Conservation (phyloP, 2,888 invertebrate genomes). For the Andrena marginata region DNA sequence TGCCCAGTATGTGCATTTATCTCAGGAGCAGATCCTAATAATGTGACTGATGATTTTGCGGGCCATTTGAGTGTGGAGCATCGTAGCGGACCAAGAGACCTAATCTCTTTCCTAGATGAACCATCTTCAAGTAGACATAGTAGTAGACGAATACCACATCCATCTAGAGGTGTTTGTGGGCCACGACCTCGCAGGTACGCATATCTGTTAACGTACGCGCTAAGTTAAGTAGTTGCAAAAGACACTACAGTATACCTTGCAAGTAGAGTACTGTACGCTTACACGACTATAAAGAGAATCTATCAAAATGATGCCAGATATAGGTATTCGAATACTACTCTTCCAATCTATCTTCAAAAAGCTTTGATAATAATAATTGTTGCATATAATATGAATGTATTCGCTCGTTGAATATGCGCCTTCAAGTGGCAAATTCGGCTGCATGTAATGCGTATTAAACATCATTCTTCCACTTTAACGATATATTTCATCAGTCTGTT, state of each 20-base stretch:
- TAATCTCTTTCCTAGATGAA: conserved; percentile 97
- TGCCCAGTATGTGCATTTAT: conserved; percentile 99
- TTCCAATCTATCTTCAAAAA: conserved; percentile 2
- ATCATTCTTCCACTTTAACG: conserved; percentile 20
- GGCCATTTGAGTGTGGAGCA: conserved; percentile 98
- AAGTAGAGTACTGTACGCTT: conserved; percentile 11
- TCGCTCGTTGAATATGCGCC: neutral
- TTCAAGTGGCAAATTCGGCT: neutral
- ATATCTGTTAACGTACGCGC: conserved; percentile 2
- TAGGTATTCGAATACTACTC: neutral
- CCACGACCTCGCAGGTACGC: conserved; percentile 90
- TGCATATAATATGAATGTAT: neutral
- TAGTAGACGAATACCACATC: conserved; percentile 93
- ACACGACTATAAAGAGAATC: neutral
- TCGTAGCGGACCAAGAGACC: conserved; percentile 94
- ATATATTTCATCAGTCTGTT: conserved; percentile 19
- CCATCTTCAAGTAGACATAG: conserved; percentile 92
- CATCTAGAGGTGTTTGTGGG: conserved; percentile 90
- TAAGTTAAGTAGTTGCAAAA: conserved; percentile 10
- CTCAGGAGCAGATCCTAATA: conserved; percentile 98
- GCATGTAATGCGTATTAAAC: conserved; percentile 25
- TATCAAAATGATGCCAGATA: neutral
- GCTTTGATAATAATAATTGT: neutral
- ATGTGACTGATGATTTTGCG: conserved; percentile 98
- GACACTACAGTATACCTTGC: conserved; percentile 12